Percentiles rank a stretch among this genome's conserved stretches.
phyloP scores from a whole-genome alignment of 2,797 vertebrate species.

The Fistularia tabacaria region DNA sequence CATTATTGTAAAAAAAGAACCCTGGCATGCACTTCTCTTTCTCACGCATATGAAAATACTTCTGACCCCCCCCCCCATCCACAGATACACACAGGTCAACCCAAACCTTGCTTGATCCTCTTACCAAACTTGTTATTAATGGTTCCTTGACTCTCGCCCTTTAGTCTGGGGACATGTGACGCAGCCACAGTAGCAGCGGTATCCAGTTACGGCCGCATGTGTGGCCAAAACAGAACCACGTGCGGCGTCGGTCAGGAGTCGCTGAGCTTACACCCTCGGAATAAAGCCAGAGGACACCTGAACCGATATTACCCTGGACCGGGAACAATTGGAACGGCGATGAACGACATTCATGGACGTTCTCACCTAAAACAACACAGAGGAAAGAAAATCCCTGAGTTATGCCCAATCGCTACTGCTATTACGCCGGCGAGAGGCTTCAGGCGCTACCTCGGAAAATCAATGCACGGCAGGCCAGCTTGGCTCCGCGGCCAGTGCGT shows the following conservation, averaged over 20 bases:
- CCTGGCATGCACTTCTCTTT: too few relatives aligned
- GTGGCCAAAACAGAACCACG: slow-evolving; percentile 15
- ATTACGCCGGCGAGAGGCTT: neutral
- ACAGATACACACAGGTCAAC: neutral
- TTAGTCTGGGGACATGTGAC: slow-evolving; percentile 20
- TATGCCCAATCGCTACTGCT: neutral
- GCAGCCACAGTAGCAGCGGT: slow-evolving; percentile 15
- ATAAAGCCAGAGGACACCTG: slow-evolving; percentile 2
- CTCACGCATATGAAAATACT: too few relatives aligned
- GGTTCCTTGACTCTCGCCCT: slow-evolving; percentile 6
- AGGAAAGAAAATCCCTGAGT: neutral
- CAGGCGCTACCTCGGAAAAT: neutral
- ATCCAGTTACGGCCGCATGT: slow-evolving; percentile 39
- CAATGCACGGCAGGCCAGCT: neutral
- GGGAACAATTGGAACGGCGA: neutral
- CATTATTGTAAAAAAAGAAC: too few relatives aligned
- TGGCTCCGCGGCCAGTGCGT: slow-evolving; percentile 2
- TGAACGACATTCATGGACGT: too few relatives aligned
- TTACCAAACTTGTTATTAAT: slow-evolving; percentile 23
- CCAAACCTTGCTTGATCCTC: neutral
- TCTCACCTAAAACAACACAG: neutral
- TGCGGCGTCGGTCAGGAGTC: slow-evolving; percentile 3
- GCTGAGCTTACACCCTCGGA: neutral
- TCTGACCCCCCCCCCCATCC: neutral
- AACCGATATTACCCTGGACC: neutral